Evolutionary conservation across 2,113 vertebrate species (phyloP), one percentile per base, ranked within the genome.

Genomic region (Cercocebus atys): DNA sequence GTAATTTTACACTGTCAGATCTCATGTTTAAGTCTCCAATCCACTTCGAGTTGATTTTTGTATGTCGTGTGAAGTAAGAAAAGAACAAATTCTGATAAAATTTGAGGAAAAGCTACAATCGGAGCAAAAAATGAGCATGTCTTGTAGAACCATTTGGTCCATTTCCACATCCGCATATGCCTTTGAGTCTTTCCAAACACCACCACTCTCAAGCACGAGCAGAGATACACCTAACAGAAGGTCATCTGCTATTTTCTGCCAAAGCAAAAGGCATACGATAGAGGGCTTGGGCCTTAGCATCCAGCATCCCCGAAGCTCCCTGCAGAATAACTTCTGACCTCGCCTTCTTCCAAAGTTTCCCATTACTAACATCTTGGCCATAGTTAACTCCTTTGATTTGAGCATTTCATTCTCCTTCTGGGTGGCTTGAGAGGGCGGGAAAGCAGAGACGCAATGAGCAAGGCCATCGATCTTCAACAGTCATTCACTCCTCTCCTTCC

Each of bases 91-190:
- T 72, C 4, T 64, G 52, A 79, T 14, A 78, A 79, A 12, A 52
- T 4, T 25, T 43, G 68, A 73, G 85, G 55, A n/a, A 80, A 80
- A 18, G 12, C n/a, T 75, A 27, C 5, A 14, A 17, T 27, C 4
- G 18, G 32, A n/a, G 50, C 6, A 47, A 40, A 72, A 79, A 1
- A 70, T 8, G 43, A n/a, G 27, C 8, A 40, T 52, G 35, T 83
- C 35, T 12, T n/a, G 14, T 40, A 30, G n/a, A 50, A 32, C 9
- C 8, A 0, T 27, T 30, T 6, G 0, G 6, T 25, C 23, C 18
- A 5, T 14, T 5, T 47, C 55, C 68, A 30, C 3, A 6, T 3
- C 5, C 0, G 3, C 4, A 6, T 2, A 1, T 0, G 3, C 35
- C 38, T 52, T 6, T 0, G 1, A 0, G 0, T 57, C 45, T 57